These are phyloP conservation scores for Stenodema calcarata DNA, from an alignment of 2,888 invertebrate genomes.

Conservation along the genomic window DNA sequence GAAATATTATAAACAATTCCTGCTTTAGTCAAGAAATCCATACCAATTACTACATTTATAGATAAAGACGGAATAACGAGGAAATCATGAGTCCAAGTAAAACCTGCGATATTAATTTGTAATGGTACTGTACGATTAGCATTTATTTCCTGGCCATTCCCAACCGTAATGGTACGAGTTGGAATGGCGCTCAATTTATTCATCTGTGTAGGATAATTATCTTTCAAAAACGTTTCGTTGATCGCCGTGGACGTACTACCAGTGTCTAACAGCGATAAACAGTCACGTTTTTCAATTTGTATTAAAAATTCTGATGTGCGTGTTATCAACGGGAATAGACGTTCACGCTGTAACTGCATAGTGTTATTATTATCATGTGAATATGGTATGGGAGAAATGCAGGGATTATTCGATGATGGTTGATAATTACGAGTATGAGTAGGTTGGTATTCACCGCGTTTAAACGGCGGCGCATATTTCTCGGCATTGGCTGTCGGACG, in stretches of 20 bases:
- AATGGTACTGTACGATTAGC: neutral
- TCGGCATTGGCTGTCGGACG: too few relatives aligned
- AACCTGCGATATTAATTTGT: neutral
- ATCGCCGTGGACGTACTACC: neutral
- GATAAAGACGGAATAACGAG: neutral
- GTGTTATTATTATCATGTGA: too few relatives aligned
- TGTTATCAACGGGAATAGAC: neutral
- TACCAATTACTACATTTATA: neutral
- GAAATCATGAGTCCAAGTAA: neutral
- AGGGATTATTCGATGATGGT: too few relatives aligned
- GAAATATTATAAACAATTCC: neutral
- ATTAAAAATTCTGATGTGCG: neutral
- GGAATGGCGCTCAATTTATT: neutral
- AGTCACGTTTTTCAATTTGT: neutral
- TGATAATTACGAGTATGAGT: too few relatives aligned
- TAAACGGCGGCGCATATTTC: too few relatives aligned
- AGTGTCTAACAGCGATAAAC: neutral
- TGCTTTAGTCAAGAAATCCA: neutral
- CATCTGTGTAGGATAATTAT: neutral
- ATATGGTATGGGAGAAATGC: too few relatives aligned
- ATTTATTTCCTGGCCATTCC: neutral
- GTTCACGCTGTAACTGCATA: too few relatives aligned
- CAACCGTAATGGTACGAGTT: neutral
- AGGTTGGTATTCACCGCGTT: too few relatives aligned
- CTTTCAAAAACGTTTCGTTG: neutral